Base-by-base conservation (phyloP, 1,140 invertebrate genomes). In the Drosophila ironensis region DNA sequence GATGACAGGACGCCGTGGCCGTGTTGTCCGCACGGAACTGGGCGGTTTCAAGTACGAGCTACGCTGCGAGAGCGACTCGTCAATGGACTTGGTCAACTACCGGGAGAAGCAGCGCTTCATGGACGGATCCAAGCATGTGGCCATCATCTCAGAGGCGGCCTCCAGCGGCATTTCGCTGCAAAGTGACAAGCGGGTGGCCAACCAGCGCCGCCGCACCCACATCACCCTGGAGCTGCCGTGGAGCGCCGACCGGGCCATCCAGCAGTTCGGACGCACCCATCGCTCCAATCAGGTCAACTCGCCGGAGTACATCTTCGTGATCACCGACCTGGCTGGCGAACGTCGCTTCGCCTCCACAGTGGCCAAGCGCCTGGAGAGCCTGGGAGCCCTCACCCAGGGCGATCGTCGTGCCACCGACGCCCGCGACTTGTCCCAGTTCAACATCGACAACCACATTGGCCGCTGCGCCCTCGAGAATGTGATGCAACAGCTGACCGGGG, bases 231-330 rank as follows among this genome's bases (percentile, higher is more conserved):
- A 99, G 91, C 91, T 99, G 57, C 98, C 99, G 0, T 99, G 98
- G 99, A 98, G 97, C 74, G 99, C 99, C 0, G 99, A 99, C 91
- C 92, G 98, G 82, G 98, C 98, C n/a, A 97, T 99, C 71, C 99
- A 99, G 82, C 99, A 99, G 90, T 99, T 99, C 91, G 99, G 97
- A 28, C 91, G 94, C 47, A 94, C 93, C 2, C 93, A 94, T 90
- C 92, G 94, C 38, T 94, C 93, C 3, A 94, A 94, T 87, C 92
- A 97, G 92, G 97, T 99, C 0, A 98, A 97, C 90, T 97, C 98
- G 1, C 99, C 99, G 0, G 98, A 99, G 89, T 99, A 99, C 90
- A 94, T 99, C 46, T 99, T 99, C 88, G 92, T 99, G 8, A 99
- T 99, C 75, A 99, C 98, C 0, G 97, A 99, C 90, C 90, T 99